phyloP scores from a whole-genome alignment of 64 coral and sea anemone genomes.

The Hydrozoanthus tunicans region DNA sequence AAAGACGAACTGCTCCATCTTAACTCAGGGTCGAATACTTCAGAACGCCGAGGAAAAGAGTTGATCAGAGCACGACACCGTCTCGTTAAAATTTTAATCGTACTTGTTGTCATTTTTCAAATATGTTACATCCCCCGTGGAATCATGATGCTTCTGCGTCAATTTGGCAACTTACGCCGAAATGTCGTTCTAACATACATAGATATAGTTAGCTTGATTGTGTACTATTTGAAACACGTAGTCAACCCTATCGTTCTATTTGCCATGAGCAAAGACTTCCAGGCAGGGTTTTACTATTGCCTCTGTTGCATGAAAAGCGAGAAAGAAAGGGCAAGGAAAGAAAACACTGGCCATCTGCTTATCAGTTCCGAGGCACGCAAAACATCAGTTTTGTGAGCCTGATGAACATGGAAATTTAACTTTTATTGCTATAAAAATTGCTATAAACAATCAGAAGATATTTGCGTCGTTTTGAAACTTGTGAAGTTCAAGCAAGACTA shows the following conservation, averaged over 20 bases:
- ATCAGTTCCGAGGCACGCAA: not conserved
- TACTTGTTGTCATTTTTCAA: constrained; percentile 75
- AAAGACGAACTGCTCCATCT: constrained; percentile 59
- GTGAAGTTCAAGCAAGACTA: too few species aligned
- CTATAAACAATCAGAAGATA: too few species aligned
- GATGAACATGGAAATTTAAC: too few species aligned
- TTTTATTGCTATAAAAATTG: too few species aligned
- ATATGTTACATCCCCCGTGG: constrained; percentile 84
- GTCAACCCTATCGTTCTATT: constrained; percentile 78
- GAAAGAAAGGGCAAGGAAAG: not conserved
- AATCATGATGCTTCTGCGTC: constrained; percentile 63
- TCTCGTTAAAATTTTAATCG: constrained; percentile 72
- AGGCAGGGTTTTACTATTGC: constrained; percentile 49
- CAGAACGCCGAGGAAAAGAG: not conserved
- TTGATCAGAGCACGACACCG: constrained; percentile 42
- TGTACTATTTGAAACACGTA: constrained; percentile 84
- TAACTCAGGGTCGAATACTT: not conserved
- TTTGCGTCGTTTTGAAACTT: too few species aligned
- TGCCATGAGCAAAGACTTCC: constrained; percentile 86
- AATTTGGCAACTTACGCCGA: constrained; percentile 32
- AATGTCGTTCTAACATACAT: constrained; percentile 49
- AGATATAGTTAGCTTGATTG: constrained; percentile 55
- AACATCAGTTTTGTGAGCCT: not conserved
- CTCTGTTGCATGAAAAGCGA: constrained; percentile 7
- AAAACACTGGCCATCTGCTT: not conserved